Conservation (phyloP, 2,888 invertebrate genomes). For the Pherbina coryleti region DNA sequence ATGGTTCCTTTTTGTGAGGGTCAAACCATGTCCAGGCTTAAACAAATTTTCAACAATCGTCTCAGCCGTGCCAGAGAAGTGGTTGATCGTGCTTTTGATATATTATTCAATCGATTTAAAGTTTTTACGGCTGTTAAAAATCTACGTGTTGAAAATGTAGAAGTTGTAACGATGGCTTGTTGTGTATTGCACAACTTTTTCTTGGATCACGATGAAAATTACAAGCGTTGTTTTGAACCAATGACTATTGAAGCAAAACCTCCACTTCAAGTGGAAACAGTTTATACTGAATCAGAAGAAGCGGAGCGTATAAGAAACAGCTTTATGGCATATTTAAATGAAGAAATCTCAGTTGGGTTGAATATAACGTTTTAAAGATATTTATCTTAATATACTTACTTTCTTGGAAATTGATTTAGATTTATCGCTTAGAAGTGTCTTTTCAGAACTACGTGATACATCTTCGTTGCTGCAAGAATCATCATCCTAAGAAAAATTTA, state of each 20-base stretch:
- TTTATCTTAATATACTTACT: background rate
- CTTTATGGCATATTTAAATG: constrained; percentile 8
- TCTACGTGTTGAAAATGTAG: constrained; percentile 34
- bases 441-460: too few relatives aligned
- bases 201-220: constrained; percentile 21
- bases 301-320: background rate
- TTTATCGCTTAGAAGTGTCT: too few relatives aligned
- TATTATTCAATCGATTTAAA: constrained; percentile 38
- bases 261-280: too few relatives aligned
- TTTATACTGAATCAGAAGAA: background rate
- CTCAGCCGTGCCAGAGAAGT: constrained; percentile 33
- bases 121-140: constrained; percentile 19
- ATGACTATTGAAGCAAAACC: background rate
- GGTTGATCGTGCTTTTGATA: constrained; percentile 41
- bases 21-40: constrained; percentile 16
- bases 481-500: too few relatives aligned
- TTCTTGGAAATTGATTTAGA: background rate
- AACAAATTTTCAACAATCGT: constrained; percentile 31
- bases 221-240: background rate
- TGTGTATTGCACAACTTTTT: constrained; percentile 46
- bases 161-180: constrained; percentile 43
- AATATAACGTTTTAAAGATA: background rate
- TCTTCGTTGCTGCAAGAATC: too few relatives aligned
- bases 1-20: constrained; percentile 44
- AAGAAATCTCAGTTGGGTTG: background rate